Conservation (phyloP, 2,888 invertebrate species). For the Rhogogaster chlorosoma region DNA sequence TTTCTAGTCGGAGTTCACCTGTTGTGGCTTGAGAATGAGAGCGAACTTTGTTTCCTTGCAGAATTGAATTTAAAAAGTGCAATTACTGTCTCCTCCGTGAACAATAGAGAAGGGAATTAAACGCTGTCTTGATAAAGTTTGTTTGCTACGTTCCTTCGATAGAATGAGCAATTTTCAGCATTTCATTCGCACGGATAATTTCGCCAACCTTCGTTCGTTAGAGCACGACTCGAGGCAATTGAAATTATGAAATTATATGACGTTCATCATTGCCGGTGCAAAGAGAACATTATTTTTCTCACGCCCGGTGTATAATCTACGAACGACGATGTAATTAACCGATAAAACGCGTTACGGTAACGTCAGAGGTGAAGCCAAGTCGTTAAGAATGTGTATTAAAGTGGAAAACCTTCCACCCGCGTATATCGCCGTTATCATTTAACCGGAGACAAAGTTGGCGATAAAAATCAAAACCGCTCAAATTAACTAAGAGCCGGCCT, state of each 20-base stretch:
- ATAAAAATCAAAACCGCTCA: not conserved
- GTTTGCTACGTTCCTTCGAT: not conserved
- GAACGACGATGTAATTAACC: conserved; percentile 5
- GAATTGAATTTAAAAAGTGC: conserved; percentile 2
- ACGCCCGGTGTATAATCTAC: not conserved
- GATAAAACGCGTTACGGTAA: not conserved
- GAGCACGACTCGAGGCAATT: not conserved
- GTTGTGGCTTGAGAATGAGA: not conserved
- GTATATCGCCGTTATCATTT: not conserved
- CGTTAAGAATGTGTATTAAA: not conserved
- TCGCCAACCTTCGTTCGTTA: not conserved
- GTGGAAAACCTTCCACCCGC: not conserved
- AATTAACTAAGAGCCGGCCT: not conserved
- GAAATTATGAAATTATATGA: not conserved
- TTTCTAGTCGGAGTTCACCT: not conserved
- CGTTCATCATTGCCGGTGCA: not conserved
- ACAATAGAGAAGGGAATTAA: not conserved
- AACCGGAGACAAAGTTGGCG: not conserved
- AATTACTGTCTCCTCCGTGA: not conserved
- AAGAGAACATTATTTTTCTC: not conserved
- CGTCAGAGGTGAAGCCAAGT: not conserved
- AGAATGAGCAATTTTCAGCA: not conserved
- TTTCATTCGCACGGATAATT: not conserved
- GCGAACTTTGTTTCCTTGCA: not conserved
- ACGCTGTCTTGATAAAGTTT: not conserved